These are phyloP conservation scores for Mastomys coucha DNA, from an alignment of 2,113 vertebrate genomes.

Conservation along the genomic window DNA sequence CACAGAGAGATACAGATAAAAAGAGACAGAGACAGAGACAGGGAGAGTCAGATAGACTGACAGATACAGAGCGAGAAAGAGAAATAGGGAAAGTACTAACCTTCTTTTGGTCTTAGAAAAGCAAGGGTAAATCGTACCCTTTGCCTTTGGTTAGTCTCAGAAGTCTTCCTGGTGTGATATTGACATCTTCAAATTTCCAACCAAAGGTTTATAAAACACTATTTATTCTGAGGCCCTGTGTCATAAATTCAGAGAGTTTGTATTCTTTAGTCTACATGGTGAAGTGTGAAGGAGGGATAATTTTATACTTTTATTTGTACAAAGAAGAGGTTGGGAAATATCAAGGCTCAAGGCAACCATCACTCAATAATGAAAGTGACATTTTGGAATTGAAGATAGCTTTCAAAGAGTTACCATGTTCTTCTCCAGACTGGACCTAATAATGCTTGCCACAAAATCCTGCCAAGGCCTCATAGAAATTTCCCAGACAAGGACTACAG, in stretches of 20 bases:
- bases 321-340: neutral
- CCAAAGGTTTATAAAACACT: neutral
- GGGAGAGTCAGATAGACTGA: neutral
- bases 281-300: neutral
- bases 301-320: neutral
- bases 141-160: neutral
- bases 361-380: neutral
- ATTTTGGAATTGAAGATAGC: neutral
- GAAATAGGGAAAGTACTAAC: neutral
- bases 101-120: neutral
- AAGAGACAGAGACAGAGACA: neutral
- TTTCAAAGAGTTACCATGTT: rapidly evolving
- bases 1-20: neutral
- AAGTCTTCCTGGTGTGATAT: neutral
- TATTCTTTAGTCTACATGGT: neutral
- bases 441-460: neutral
- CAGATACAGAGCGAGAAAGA: neutral
- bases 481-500: neutral
- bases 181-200: neutral
- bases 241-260: neutral
- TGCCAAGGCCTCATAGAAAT: neutral
- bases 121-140: neutral
- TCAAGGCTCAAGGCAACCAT: neutral
- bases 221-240: neutral
- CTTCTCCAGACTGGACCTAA: neutral